Percentiles rank a stretch among this genome's conserved stretches.
phyloP scores from a whole-genome alignment of 2,888 invertebrate species.

The Drosophila fungiperda region DNA sequence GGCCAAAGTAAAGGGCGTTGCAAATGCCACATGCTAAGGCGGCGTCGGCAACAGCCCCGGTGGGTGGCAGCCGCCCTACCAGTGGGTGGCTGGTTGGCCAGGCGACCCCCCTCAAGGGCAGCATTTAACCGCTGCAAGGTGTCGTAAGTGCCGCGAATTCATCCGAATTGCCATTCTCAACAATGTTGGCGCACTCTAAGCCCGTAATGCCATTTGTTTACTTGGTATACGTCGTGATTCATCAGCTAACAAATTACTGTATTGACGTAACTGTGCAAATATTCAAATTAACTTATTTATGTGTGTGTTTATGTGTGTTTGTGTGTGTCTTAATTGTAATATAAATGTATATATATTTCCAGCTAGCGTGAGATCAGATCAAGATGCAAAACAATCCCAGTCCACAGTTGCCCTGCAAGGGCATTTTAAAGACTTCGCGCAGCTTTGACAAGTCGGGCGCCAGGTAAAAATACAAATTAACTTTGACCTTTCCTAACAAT shows the following conservation, averaged over 20 bases:
- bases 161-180: constrained; percentile 28
- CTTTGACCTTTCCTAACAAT: constrained; percentile 43
- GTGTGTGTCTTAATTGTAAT: neutral
- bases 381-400: constrained; percentile 84
- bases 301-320: neutral
- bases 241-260: constrained; percentile 29
- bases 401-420: constrained; percentile 87
- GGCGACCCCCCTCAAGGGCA: constrained; percentile 71
- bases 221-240: constrained; percentile 54
- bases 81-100: constrained; percentile 49
- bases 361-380: constrained; percentile 32
- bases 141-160: constrained; percentile 67
- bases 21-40: constrained; percentile 60
- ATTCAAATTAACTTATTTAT: constrained; percentile 21
- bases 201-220: constrained; percentile 29
- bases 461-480: constrained; percentile 80
- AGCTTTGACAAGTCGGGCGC: constrained; percentile 91
- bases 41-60: constrained; percentile 20
- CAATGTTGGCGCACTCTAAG: constrained; percentile 40
- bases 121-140: constrained; percentile 47
- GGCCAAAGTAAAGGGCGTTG: constrained; percentile 51
- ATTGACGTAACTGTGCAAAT: constrained; percentile 56
- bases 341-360: constrained; percentile 9
- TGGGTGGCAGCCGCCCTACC: constrained; percentile 57
- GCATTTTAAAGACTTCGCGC: constrained; percentile 96